Evolutionary conservation across 2,888 invertebrate species (phyloP).

Genomic region (Drosophila rellima): DNA sequence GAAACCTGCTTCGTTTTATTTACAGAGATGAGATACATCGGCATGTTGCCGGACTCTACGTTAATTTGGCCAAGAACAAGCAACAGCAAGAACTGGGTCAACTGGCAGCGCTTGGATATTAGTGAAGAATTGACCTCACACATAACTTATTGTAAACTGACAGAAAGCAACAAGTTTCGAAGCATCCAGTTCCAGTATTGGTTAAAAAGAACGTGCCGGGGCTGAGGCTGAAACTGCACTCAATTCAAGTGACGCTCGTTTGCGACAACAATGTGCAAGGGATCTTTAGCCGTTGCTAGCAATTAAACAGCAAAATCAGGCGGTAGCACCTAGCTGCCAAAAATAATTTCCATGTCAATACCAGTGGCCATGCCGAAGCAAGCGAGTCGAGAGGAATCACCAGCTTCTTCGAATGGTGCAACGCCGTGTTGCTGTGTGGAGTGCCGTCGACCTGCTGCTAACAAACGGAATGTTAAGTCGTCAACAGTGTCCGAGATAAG

Average conservation of each 20-base stretch:
- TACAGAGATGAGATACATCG: constrained; percentile 41
- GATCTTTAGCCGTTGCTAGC: background rate
- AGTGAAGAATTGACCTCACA: constrained; percentile 1
- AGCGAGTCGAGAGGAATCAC: background rate
- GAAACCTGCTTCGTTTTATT: constrained; percentile 6
- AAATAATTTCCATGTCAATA: background rate
- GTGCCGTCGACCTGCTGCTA: background rate
- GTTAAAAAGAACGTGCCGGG: background rate
- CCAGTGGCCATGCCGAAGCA: constrained; percentile 2
- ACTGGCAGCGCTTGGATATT: constrained; percentile 6
- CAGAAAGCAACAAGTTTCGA: constrained; percentile 2
- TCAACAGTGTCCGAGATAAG: background rate
- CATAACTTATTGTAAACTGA: background rate
- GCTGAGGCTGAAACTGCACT: background rate
- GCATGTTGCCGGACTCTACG: constrained; percentile 43
- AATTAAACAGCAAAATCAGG: background rate
- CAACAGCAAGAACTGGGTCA: constrained; percentile 19
- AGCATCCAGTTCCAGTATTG: background rate
- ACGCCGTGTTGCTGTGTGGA: constrained; percentile 6
- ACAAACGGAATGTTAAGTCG: constrained; percentile 12
- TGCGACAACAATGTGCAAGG: constrained; percentile 5
- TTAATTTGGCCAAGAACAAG: constrained; percentile 27
- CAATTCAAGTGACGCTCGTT: constrained; percentile 21
- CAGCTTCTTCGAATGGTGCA: constrained; percentile 5
- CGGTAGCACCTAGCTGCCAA: constrained; percentile 6